Evolutionary conservation across 2,113 vertebrate genomes (phyloP), one percentile per base, ranked within the genome.

Genomic region (Ictalurus punctatus): DNA sequence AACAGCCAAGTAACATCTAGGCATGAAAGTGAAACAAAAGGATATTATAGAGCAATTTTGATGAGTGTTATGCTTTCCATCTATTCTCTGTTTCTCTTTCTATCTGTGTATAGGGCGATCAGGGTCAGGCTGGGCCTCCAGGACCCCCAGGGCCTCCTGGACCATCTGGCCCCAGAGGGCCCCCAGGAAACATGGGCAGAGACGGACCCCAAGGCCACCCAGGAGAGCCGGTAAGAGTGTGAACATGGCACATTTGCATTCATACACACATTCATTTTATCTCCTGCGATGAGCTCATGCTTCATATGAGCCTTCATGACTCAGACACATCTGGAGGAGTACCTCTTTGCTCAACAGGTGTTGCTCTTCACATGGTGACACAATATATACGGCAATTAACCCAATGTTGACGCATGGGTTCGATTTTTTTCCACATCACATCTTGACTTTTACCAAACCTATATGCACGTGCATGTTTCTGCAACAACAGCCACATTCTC

Each of bases 101-200:
- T 90, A n/a, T 76, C 27, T 86, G 13, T 90, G 6, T 58, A 19
- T 91, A 97, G 97, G 96, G 96, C 17, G 95, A 96, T 88, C 96
- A 95, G 94, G 97, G 97, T 86, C 96, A 91, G 90, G 95, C 95
- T 86, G 97, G 96, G 91, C 94, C 93, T 89, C 92, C 67, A 65
- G 97, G 97, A 93, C 94, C 93, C 89, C 92, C 97, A 0, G 97
- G 97, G 48, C 96, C 94, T 0, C 96, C 96, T 87, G 97, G 97
- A 80, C 94, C 93, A 30, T 95, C 96, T 84, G 97, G 97, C 84
- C 95, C 94, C 89, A 95, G 95, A 83, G 97, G 97, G 59, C 96
- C 96, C 90, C 96, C 96, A 90, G 97, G 97, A 4, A 95, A 96
- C 93, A 96, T 94, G 0, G 97, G 97, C 87, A 97, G 94, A 90